A percentile compares a stretch with the other conserved stretches of the same genome.
These are phyloP conservation scores for Pseudochromis fuscus DNA, from an alignment of 2,797 vertebrate genomes.

Conservation along the genomic window DNA sequence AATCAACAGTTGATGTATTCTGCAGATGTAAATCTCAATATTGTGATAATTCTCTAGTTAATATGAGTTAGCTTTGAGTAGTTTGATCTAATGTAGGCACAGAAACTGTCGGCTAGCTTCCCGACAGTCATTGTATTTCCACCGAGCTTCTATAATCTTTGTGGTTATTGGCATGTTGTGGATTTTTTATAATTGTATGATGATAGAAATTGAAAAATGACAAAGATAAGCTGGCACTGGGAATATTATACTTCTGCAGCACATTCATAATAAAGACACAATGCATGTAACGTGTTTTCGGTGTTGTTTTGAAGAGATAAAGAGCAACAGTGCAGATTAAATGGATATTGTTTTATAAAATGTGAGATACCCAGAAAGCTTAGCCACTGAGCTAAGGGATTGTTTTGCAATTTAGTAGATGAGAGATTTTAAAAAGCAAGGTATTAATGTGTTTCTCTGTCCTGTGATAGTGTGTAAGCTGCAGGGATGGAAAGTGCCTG, in stretches of 20 bases:
- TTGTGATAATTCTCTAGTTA: conserved; percentile 67
- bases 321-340: conserved; percentile 24
- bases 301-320: conserved; percentile 38
- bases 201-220: conserved; percentile 49
- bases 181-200: conserved; percentile 65
- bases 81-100: conserved; percentile 54
- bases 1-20: conserved; percentile 70
- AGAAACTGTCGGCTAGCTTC: conserved; percentile 40
- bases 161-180: conserved; percentile 78
- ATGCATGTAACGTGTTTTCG: conserved; percentile 72
- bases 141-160: conserved; percentile 69
- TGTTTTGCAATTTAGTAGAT: conserved; percentile 40
- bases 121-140: conserved; percentile 55
- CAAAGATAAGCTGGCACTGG: conserved; percentile 59
- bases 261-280: conserved; percentile 83
- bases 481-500: conserved; percentile 39
- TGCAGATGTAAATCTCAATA: conserved; percentile 69
- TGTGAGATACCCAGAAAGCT: conserved; percentile 38
- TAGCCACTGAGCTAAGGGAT: conserved; percentile 25
- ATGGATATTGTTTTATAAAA: conserved; percentile 27
- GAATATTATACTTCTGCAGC: conserved; percentile 72
- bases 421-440: conserved; percentile 15
- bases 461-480: conserved; percentile 40
- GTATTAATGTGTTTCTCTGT: conserved; percentile 24
- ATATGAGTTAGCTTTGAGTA: conserved; percentile 67